Evolutionary conservation across 2,113 vertebrate genomes (phyloP), one percentile per base, ranked within the genome.

Genomic region (Callopanchax toddi): DNA sequence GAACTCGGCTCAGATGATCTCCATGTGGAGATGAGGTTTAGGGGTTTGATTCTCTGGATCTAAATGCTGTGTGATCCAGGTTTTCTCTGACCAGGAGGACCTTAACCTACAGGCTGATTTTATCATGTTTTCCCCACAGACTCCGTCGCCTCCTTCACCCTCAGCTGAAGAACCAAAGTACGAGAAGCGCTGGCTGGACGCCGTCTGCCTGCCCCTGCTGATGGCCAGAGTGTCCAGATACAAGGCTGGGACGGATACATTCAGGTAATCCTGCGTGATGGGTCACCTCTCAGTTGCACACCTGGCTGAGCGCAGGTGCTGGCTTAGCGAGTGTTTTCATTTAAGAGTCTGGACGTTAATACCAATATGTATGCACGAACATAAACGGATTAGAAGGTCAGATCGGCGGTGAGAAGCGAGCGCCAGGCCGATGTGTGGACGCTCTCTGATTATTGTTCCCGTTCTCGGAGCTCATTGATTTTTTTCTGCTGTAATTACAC

Each of bases 191-290:
- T 98, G 96, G 96, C 87, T 96, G 67, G 96, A 98, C 60, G 78
- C 92, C 17, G 86, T 95, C 79, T 93, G 91, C 10, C 82, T 98
- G 81, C 94, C 96, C 82, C 76, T 98, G 87, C 90, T 90, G 59
- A 94, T 97, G 95, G 95, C 95, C 87, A 94, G 94, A 75, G 94
- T 98, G 89, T 96, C 94, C 6, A 93, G 95, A 86, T 94, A 93
- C 91, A 95, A 93, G 92, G 85, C 93, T 45, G 94, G 93, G 92
- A 91, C 89, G 50, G 92, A 95, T 82, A 93, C 94, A 90, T 93
- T 94, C 93, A 96, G 96, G 96, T 98, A 92, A 90, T 89, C 74
- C 74, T 11, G 79, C 76, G 64, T 52, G 36, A 88, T 66, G 22
- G 70, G 58, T 49, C 84, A 81, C 54, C 60, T 81, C 76, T 18